phyloP scores from a whole-genome alignment of 2,797 vertebrate species.

The Spinus pinus region DNA sequence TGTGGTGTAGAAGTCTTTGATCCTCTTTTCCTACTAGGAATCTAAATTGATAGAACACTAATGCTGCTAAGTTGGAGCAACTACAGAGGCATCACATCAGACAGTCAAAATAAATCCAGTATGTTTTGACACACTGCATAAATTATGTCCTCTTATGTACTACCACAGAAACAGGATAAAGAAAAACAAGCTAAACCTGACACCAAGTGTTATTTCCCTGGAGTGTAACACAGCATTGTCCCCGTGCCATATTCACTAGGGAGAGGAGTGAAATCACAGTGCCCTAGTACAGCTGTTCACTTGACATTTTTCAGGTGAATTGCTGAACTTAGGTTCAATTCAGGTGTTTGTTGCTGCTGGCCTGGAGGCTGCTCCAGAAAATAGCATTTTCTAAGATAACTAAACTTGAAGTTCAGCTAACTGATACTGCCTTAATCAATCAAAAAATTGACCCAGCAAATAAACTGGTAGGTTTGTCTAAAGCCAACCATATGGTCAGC shows the following conservation, averaged over 20 bases:
- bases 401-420: not conserved
- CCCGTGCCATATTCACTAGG: not conserved
- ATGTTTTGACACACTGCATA: not conserved
- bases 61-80: not conserved
- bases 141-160: not conserved
- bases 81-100: not conserved
- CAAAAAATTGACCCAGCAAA: not conserved
- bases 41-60: not conserved
- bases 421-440: not conserved
- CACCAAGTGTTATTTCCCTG: not conserved
- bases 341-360: not conserved
- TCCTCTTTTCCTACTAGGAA: not conserved
- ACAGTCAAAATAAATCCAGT: constrained; percentile 7
- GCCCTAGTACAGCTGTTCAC: not conserved
- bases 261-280: not conserved
- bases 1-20: not conserved
- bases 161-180: not conserved
- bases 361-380: not conserved
- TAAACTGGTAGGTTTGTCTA: not conserved
- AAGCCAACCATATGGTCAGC: not conserved
- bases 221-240: not conserved
- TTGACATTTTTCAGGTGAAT: not conserved
- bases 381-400: not conserved
- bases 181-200: not conserved
- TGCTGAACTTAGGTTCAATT: not conserved